A percentile compares a stretch with the other conserved stretches of the same genome.
These are phyloP conservation scores for Cantharis rufa DNA, from an alignment of 2,888 invertebrate species.

Conservation along the genomic window DNA sequence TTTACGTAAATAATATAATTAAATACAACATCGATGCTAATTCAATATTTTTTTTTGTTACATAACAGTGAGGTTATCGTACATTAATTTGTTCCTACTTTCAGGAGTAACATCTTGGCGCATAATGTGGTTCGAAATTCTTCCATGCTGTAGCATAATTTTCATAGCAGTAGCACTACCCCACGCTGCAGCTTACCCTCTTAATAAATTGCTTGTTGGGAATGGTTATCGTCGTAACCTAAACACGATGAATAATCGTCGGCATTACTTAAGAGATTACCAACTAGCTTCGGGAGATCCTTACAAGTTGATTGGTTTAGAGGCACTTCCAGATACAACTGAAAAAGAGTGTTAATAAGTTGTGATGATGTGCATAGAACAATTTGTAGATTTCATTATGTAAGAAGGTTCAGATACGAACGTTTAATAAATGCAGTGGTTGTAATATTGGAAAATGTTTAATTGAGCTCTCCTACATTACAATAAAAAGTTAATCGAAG, in stretches of 20 bases:
- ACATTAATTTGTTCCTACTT: neutral
- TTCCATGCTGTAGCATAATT: slow-evolving; percentile 67
- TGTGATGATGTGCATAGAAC: neutral
- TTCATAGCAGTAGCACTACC: slow-evolving; percentile 64
- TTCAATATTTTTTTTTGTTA: neutral
- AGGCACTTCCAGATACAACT: slow-evolving; percentile 60
- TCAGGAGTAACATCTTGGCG: neutral
- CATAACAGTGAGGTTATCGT: neutral
- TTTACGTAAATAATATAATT: neutral
- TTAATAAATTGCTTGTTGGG: slow-evolving; percentile 64
- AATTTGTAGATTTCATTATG: neutral
- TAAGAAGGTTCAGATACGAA: neutral
- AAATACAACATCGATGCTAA: neutral
- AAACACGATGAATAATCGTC: slow-evolving; percentile 59
- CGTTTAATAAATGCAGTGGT: neutral
- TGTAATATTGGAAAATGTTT: neutral
- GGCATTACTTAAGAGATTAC: slow-evolving; percentile 64
- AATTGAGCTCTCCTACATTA: neutral
- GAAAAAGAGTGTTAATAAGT: slow-evolving; percentile 4
- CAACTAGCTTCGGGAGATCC: slow-evolving; percentile 63
- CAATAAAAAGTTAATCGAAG: too few relatives aligned
- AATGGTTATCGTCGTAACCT: slow-evolving; percentile 63
- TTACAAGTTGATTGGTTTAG: slow-evolving; percentile 59
- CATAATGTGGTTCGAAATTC: slow-evolving; percentile 75
- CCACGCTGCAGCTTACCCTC: slow-evolving; percentile 59